Conservation (phyloP, 2,888 invertebrate species). For the Argyresthia goedartella region DNA sequence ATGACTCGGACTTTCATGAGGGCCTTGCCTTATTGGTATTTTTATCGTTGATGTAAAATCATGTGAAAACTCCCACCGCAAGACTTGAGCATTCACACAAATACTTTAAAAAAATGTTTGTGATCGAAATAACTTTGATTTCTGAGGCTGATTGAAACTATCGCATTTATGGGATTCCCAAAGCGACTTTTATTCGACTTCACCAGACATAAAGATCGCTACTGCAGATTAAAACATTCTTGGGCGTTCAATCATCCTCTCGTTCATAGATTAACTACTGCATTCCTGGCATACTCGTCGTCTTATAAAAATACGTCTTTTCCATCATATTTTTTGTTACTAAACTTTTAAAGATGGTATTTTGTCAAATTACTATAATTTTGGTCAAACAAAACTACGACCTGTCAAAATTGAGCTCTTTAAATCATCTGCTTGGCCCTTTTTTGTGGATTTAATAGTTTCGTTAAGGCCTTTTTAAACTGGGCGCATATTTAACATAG, state of each 20-base stretch:
- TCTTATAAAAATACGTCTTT: slow-evolving; percentile 39
- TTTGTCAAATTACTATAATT: slow-evolving; percentile 69
- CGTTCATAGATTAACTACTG: slow-evolving; percentile 9
- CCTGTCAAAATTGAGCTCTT: slow-evolving; percentile 65
- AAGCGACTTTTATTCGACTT: slow-evolving; percentile 1
- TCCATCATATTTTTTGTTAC: slow-evolving; percentile 36
- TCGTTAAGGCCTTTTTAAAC: slow-evolving; percentile 66
- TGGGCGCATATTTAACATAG: slow-evolving; percentile 57
- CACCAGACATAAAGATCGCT: slow-evolving; percentile 12
- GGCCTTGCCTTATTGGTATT: slow-evolving; percentile 2
- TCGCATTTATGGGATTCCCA: background rate
- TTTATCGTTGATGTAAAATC: slow-evolving; percentile 26
- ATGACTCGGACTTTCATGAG: slow-evolving; percentile 32
- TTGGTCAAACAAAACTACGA: slow-evolving; percentile 62
- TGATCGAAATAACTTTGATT: too few species aligned
- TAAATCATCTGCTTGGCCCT: slow-evolving; percentile 61
- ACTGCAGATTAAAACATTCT: slow-evolving; percentile 26
- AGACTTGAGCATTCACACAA: too few species aligned
- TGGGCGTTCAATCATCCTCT: slow-evolving; percentile 12
- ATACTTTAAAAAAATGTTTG: too few species aligned
- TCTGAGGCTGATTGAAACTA: background rate
- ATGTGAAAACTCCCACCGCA: slow-evolving; percentile 1
- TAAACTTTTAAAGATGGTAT: slow-evolving; percentile 58
- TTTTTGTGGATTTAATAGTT: slow-evolving; percentile 63
- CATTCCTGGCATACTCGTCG: slow-evolving; percentile 44